Evolutionary conservation across 2,888 invertebrate species (phyloP).

Genomic region (Ophraella communa): DNA sequence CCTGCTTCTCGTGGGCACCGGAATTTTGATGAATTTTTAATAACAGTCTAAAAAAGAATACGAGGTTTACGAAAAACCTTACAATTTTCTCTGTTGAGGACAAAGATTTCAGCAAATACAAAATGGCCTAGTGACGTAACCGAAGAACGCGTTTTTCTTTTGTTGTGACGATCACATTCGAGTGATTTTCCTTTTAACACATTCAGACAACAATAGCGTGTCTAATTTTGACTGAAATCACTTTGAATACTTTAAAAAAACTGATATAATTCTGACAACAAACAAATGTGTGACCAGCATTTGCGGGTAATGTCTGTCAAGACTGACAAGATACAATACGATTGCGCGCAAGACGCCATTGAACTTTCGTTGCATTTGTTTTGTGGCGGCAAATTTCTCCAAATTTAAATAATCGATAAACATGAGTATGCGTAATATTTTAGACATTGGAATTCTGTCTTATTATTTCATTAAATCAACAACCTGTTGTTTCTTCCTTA

Average conservation of each 20-base stretch:
- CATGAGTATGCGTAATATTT: slow-evolving; percentile 45
- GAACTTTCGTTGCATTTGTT: slow-evolving; percentile 43
- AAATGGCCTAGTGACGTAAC: slow-evolving; percentile 61
- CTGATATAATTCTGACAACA: slow-evolving; percentile 46
- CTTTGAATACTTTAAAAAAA: slow-evolving; percentile 44
- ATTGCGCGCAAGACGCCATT: slow-evolving; percentile 33
- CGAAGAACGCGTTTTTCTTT: slow-evolving; percentile 52
- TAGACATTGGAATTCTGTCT: not conserved
- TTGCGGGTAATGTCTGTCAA: slow-evolving; percentile 48
- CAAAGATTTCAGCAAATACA: slow-evolving; percentile 54
- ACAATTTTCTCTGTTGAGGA: slow-evolving; percentile 43
- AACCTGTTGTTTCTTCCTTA: slow-evolving; percentile 31
- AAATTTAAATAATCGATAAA: slow-evolving; percentile 52
- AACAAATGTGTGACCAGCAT: slow-evolving; percentile 48
- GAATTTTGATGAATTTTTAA: slow-evolving; percentile 71
- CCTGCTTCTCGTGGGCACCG: slow-evolving; percentile 83
- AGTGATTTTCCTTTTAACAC: slow-evolving; percentile 35
- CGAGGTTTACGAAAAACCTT: slow-evolving; percentile 49
- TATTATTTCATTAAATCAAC: slow-evolving; percentile 14
- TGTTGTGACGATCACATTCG: slow-evolving; percentile 42
- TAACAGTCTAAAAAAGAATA: slow-evolving; percentile 46
- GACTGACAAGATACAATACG: slow-evolving; percentile 39
- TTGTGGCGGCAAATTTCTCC: slow-evolving; percentile 51
- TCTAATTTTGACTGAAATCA: slow-evolving; percentile 36
- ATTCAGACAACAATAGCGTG: slow-evolving; percentile 35